phyloP scores from a whole-genome alignment of 2,797 vertebrate genomes.

The Diglossa cyanea region DNA sequence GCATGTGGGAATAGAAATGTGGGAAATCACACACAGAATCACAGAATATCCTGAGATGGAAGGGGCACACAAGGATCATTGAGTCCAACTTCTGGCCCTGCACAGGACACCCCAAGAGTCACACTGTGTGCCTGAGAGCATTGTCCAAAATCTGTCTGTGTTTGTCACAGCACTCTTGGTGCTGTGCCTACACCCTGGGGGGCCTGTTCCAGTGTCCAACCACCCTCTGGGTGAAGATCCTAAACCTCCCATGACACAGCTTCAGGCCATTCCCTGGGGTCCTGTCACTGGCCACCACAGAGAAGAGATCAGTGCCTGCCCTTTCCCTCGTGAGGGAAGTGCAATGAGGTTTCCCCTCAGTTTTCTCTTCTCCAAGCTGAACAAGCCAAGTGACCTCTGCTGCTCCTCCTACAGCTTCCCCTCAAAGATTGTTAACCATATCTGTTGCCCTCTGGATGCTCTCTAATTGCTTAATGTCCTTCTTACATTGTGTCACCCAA shows the following conservation, averaged over 20 bases:
- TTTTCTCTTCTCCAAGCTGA: background rate
- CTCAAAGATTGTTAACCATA: background rate
- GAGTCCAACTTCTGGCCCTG: background rate
- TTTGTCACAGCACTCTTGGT: background rate
- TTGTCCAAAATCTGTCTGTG: background rate
- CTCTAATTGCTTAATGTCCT: background rate
- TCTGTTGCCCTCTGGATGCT: background rate
- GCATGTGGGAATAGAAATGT: background rate
- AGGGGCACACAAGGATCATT: background rate
- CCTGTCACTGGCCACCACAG: background rate
- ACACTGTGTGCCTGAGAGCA: background rate
- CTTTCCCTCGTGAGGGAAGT: rapidly evolving
- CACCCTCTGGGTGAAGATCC: background rate
- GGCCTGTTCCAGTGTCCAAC: background rate
- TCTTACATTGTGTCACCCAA: rapidly evolving
- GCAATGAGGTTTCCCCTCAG: background rate
- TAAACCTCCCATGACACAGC: background rate
- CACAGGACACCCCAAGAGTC: background rate
- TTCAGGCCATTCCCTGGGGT: background rate
- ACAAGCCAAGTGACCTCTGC: background rate
- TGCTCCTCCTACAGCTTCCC: background rate
- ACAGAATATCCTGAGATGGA: background rate
- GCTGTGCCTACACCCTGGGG: background rate
- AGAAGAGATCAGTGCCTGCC: background rate
- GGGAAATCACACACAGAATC: background rate